Evolutionary conservation across 2,797 vertebrate species (phyloP).

Genomic region (Channa striata): DNA sequence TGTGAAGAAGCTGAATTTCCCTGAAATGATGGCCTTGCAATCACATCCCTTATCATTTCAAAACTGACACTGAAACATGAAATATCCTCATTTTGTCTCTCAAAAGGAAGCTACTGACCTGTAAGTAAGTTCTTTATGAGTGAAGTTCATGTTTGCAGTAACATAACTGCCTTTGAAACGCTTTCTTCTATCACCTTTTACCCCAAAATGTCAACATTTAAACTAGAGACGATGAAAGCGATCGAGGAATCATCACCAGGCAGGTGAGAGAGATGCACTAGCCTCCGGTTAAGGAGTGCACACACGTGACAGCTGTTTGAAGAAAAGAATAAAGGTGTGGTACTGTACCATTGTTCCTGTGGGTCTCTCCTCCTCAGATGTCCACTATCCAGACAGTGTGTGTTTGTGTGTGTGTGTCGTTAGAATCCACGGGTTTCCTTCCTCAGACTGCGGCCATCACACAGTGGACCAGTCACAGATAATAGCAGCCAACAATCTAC

Average conservation of each 20-base stretch:
- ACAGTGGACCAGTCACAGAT: slow-evolving; percentile 16
- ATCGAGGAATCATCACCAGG: background rate
- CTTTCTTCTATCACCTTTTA: background rate
- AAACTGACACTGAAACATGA: background rate
- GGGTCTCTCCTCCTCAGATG: slow-evolving; percentile 45
- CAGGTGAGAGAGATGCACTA: background rate
- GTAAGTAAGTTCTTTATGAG: background rate
- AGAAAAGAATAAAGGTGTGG: slow-evolving; percentile 47
- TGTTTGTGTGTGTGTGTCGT: slow-evolving; percentile 15
- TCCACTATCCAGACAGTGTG: slow-evolving; percentile 47
- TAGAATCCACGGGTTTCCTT: slow-evolving; percentile 58
- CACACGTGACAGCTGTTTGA: background rate
- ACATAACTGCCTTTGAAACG: background rate
- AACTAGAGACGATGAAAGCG: background rate
- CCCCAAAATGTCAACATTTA: background rate
- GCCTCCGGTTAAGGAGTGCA: background rate
- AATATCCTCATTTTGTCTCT: background rate
- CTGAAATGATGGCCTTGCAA: background rate
- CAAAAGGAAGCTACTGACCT: background rate
- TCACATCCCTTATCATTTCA: slow-evolving; percentile 4
- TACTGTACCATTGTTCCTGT: slow-evolving; percentile 75
- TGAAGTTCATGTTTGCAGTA: background rate
- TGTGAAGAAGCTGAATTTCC: slow-evolving; percentile 38
- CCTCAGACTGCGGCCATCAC: slow-evolving; percentile 69
- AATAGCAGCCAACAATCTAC: slow-evolving; percentile 41